These are phyloP conservation scores for Cranoglanis bouderius DNA, from an alignment of 2,113 vertebrate species.

Conservation along the genomic window DNA sequence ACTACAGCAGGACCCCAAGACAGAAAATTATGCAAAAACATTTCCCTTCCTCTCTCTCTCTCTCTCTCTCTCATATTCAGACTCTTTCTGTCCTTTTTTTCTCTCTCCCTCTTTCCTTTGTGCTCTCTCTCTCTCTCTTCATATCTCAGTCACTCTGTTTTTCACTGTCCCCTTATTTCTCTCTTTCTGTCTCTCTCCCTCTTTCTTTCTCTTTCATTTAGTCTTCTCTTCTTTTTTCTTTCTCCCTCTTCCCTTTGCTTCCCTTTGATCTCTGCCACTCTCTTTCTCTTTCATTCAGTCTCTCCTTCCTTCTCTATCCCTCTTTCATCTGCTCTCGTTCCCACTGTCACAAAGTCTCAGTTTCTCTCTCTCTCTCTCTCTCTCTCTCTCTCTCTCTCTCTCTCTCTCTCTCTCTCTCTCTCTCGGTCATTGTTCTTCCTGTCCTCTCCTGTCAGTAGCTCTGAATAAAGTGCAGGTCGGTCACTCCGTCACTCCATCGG, in stretches of 20 bases:
- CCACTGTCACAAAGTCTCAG: not conserved
- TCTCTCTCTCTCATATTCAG: not conserved
- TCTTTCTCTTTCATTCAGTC: not conserved
- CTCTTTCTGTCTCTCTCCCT: conserved; percentile 36
- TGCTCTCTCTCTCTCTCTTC: conserved; percentile 26
- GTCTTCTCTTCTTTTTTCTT: not conserved
- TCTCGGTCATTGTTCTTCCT: conserved; percentile 12
- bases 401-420: not conserved
- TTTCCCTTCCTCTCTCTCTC: not conserved
- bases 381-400: not conserved
- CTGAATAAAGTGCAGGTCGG: conserved; percentile 41
- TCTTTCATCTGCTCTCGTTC: no score
- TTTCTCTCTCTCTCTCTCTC: not conserved
- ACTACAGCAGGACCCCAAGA: not conserved
- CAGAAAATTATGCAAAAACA: not conserved
- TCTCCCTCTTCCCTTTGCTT: conserved; percentile 37
- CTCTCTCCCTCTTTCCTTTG: no score
- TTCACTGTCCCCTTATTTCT: not conserved
- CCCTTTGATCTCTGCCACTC: not conserved
- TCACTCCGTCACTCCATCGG: conserved; percentile 10
- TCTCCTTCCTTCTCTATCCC: no score
- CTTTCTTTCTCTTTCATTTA: not conserved
- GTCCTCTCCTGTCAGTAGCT: conserved; percentile 43
- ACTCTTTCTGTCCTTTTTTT: no score
- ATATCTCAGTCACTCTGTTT: conserved; percentile 39